Percentiles rank a stretch among this genome's conserved stretches.
These are phyloP conservation scores for Pseudococcus longispinus DNA, from an alignment of 2,888 invertebrate genomes.

Conservation along the genomic window DNA sequence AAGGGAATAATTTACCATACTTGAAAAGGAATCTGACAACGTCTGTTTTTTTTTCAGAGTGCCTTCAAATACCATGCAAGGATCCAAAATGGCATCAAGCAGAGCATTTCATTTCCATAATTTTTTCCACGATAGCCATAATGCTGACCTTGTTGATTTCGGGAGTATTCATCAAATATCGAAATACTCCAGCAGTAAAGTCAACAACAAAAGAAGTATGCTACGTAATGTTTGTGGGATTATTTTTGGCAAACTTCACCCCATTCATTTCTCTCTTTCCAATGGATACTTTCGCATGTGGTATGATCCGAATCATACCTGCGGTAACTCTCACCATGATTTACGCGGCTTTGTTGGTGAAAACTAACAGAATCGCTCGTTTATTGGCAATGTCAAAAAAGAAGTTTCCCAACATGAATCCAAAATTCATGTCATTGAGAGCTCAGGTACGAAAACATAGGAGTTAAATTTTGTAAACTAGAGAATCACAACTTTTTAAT, in stretches of 20 bases:
- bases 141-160: conserved; percentile 69
- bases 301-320: conserved; percentile 68
- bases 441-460: conserved; percentile 67
- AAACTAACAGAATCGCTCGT: conserved; percentile 78
- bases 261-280: conserved; percentile 73
- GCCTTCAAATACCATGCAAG: neutral
- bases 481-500: neutral
- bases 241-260: conserved; percentile 67
- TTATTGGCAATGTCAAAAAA: conserved; percentile 77
- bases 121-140: conserved; percentile 70
- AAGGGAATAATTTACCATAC: conserved; percentile 57
- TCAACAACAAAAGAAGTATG: conserved; percentile 72
- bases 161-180: conserved; percentile 71
- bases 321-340: conserved; percentile 76
- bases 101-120: conserved; percentile 70
- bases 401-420: conserved; percentile 74
- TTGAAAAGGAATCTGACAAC: neutral
- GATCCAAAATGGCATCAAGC: conserved; percentile 66
- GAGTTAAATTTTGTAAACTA: too few species aligned
- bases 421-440: conserved; percentile 71
- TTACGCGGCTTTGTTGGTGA: conserved; percentile 76
- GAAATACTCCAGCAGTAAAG: conserved; percentile 81
- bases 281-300: conserved; percentile 69
- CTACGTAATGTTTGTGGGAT: conserved; percentile 73
- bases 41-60: neutral